Percentiles rank a stretch among this genome's conserved stretches.
Conservation (phyloP, 2,113 vertebrate species). For the Piaya cayana region DNA sequence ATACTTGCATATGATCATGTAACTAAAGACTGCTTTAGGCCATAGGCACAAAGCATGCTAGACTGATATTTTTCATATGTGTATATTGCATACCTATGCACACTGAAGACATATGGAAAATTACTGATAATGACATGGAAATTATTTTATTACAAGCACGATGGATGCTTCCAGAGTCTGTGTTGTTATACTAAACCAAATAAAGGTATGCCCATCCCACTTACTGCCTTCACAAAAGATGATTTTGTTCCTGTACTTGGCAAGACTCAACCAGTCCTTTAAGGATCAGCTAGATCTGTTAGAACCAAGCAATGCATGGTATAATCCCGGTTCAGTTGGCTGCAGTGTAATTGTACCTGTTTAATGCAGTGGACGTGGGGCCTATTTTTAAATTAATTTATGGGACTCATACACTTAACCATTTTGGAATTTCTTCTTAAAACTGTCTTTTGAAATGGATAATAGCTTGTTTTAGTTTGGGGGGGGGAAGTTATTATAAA, state of each 20-base stretch:
- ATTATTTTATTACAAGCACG: neutral
- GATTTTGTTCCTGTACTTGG: neutral
- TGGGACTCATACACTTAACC: neutral
- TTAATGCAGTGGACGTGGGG: neutral
- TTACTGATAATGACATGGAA: neutral
- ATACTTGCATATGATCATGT: neutral
- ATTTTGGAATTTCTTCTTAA: constrained; percentile 9
- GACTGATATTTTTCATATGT: neutral
- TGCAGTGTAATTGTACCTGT: neutral
- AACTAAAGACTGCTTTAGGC: neutral
- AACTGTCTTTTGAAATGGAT: constrained; percentile 14
- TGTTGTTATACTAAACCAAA: neutral
- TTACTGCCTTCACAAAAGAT: neutral
- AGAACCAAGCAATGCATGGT: neutral
- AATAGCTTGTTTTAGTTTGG: neutral
- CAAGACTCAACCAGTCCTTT: neutral
- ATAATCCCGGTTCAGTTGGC: neutral
- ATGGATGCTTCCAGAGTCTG: neutral
- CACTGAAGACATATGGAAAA: neutral
- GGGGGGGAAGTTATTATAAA: too few relatives aligned
- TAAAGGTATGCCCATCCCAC: neutral
- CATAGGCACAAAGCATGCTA: neutral
- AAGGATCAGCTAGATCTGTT: neutral
- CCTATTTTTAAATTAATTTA: neutral
- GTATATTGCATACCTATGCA: neutral